Conservation (phyloP, 2,797 vertebrate species). For the Cephalopachus bancanus region DNA sequence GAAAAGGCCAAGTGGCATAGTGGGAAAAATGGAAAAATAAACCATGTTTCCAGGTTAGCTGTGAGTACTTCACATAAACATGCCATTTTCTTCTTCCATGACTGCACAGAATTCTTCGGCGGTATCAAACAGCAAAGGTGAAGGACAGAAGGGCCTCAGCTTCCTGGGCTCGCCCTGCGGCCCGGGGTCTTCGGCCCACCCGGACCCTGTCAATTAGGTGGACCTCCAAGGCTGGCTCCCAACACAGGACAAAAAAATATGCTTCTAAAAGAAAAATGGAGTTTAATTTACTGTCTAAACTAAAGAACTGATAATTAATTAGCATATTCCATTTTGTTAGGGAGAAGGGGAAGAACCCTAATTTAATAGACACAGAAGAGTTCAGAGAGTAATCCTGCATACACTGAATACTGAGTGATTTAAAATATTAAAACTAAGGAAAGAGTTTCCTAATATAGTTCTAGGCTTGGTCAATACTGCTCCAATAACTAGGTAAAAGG, state of each 20-base stretch:
- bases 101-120: no score
- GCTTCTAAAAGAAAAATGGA: background rate
- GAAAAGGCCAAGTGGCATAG: no score
- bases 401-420: background rate
- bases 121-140: no score
- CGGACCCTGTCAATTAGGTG: no score
- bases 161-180: no score
- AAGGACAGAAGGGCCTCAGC: no score
- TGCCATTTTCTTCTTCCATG: no score
- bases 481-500: background rate
- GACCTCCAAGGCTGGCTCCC: no score
- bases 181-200: no score
- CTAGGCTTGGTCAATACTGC: background rate
- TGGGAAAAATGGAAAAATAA: no score
- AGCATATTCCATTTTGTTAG: background rate
- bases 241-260: background rate
- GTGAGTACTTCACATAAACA: no score
- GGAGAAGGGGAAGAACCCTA: background rate
- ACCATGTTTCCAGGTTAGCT: no score
- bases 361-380: background rate
- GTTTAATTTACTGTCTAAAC: background rate
- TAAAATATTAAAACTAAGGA: background rate
- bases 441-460: background rate
- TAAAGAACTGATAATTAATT: background rate
- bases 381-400: background rate